Percentiles rank a stretch among this genome's conserved stretches.
phyloP scores from a whole-genome alignment of 2,888 invertebrate genomes.

The Cosmorhoe ocellata region DNA sequence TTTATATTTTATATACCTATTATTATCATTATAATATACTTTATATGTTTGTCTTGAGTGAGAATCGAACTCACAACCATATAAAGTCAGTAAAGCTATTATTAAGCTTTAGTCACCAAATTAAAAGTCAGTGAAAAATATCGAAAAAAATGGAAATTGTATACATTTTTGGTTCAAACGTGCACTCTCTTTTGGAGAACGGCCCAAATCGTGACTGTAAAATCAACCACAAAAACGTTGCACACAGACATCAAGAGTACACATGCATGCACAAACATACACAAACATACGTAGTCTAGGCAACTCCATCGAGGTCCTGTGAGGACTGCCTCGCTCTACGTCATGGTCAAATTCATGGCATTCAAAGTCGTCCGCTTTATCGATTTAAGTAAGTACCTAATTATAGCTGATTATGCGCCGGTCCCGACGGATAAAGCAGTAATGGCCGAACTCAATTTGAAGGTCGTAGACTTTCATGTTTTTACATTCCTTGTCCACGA shows the following conservation, averaged over 20 bases:
- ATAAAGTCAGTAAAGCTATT: no score
- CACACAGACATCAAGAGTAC: conserved; percentile 4
- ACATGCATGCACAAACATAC: conserved; percentile 4
- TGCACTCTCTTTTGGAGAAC: conserved; percentile 18
- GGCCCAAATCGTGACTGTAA: conserved; percentile 28
- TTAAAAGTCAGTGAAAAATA: no score
- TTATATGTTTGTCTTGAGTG: no score
- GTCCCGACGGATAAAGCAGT: conserved; percentile 19
- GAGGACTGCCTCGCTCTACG: conserved; percentile 50
- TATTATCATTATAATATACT: no score
- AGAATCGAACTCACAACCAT: no score
- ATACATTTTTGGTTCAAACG: background rate
- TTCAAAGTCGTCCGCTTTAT: conserved; percentile 36
- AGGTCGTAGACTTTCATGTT: conserved; percentile 30
- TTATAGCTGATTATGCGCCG: conserved; percentile 21
- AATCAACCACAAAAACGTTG: conserved; percentile 31
- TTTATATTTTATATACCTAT: no score
- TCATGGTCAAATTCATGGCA: conserved; percentile 70
- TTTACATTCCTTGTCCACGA: conserved; percentile 22
- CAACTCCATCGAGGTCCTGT: conserved; percentile 40
- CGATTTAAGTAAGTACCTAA: conserved; percentile 29
- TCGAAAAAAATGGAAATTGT: no score
- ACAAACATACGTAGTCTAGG: conserved; percentile 2
- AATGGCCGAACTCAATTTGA: conserved; percentile 24
- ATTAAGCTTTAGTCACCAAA: no score